Percentiles rank a stretch among this genome's conserved stretches.
Conservation (phyloP, 2,113 vertebrate genomes). For the Kryptolebias marmoratus region DNA sequence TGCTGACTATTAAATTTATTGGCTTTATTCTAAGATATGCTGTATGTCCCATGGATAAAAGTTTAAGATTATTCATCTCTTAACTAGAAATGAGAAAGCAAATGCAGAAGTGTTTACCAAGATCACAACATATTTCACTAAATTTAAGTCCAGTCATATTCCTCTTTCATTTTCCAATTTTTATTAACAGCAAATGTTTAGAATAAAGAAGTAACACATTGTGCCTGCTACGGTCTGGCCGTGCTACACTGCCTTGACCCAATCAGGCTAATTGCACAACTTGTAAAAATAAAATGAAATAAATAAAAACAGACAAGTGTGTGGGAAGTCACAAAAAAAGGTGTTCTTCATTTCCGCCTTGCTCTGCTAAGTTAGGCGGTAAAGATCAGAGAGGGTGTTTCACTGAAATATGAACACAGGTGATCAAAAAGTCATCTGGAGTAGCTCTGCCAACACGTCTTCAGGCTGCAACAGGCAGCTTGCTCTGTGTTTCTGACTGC, state of each 20-base stretch:
- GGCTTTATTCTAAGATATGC: no score
- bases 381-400: constrained; percentile 70
- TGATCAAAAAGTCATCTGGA: constrained; percentile 69
- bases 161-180: neutral
- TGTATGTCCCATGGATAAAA: no score
- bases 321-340: constrained; percentile 66
- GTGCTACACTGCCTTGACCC: constrained; percentile 14
- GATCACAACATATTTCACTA: neutral
- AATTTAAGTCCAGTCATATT: neutral
- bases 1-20: neutral
- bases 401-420: constrained; percentile 68
- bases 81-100: no score
- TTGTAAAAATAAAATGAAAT: constrained; percentile 44
- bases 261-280: constrained; percentile 54
- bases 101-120: neutral
- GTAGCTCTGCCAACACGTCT: constrained; percentile 66
- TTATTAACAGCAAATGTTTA: fast-evolving
- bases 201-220: neutral
- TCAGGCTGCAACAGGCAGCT: constrained; percentile 53
- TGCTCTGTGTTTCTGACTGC: constrained; percentile 57
- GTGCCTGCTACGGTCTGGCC: neutral
- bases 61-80: no score
- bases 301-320: constrained; percentile 50
- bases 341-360: constrained; percentile 67
- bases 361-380: constrained; percentile 52